Conservation (phyloP, 2,113 vertebrate genomes). For the Seriola rivoliana region DNA sequence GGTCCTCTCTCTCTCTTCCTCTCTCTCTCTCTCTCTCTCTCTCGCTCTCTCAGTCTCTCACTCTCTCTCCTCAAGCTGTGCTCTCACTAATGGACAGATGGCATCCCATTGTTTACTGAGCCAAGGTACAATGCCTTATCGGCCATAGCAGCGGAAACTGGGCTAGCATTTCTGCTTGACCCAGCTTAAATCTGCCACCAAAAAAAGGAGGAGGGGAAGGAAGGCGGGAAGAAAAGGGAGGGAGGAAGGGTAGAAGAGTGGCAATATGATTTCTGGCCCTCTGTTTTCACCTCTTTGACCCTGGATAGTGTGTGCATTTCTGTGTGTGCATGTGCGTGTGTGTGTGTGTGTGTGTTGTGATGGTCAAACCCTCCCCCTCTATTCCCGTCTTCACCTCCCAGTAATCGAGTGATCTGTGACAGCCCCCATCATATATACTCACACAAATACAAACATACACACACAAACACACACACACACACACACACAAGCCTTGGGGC, state of each 20-base stretch:
- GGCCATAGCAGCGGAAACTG: slow-evolving; percentile 83
- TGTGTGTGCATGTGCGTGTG: slow-evolving; percentile 32
- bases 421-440: slow-evolving; percentile 65
- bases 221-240: slow-evolving; percentile 41
- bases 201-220: slow-evolving; percentile 70
- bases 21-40: slow-evolving; percentile 34
- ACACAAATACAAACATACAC: slow-evolving; percentile 35
- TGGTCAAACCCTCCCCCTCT: slow-evolving; percentile 57
- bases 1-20: slow-evolving; percentile 52
- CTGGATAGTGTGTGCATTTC: slow-evolving; percentile 51
- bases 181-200: slow-evolving; percentile 80
- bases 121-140: slow-evolving; percentile 86
- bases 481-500: slow-evolving; percentile 79
- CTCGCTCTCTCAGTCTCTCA: slow-evolving; percentile 26
- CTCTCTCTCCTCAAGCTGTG: slow-evolving; percentile 66
- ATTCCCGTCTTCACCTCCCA: slow-evolving; percentile 71
- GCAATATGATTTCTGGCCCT: slow-evolving; percentile 61
- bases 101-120: slow-evolving; percentile 85
- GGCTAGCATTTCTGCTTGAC: slow-evolving; percentile 84
- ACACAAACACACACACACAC: slow-evolving; percentile 38
- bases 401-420: slow-evolving; percentile 83
- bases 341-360: slow-evolving; percentile 37
- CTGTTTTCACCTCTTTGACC: slow-evolving; percentile 67
- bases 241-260: slow-evolving; percentile 28
- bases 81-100: slow-evolving; percentile 84